phyloP scores from a whole-genome alignment of 2,113 vertebrate species.

The Dolichotis patagonum region DNA sequence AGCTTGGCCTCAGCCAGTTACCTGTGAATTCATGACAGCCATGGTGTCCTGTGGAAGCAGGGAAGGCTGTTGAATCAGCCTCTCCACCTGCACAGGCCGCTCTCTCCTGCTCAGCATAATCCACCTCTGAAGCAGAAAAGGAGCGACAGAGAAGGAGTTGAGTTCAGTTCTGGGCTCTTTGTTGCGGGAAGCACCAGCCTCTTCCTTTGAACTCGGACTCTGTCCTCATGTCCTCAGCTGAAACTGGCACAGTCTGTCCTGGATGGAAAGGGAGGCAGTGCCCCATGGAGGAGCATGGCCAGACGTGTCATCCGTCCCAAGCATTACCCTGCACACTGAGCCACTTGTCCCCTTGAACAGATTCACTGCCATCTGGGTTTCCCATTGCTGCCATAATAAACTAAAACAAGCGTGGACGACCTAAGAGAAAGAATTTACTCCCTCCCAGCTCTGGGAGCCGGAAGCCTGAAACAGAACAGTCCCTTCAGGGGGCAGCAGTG shows the following conservation, averaged over 20 bases:
- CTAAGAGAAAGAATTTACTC: constrained; percentile 5
- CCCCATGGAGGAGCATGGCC: background rate
- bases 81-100: background rate
- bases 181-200: background rate
- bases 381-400: background rate
- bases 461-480: background rate
- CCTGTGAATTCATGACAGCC: background rate
- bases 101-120: background rate
- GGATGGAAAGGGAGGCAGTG: background rate
- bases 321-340: background rate
- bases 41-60: background rate
- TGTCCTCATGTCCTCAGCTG: background rate
- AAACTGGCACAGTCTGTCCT: background rate
- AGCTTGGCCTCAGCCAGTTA: background rate
- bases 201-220: background rate
- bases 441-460: background rate
- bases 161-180: background rate
- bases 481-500: too few species aligned
- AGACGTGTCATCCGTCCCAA: background rate
- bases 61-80: background rate
- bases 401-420: background rate
- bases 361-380: constrained; percentile 17
- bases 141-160: background rate
- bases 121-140: background rate
- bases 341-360: background rate